Base-by-base conservation (phyloP, 1,140 invertebrate genomes). In the Trichomalopsis sarcophagae region DNA sequence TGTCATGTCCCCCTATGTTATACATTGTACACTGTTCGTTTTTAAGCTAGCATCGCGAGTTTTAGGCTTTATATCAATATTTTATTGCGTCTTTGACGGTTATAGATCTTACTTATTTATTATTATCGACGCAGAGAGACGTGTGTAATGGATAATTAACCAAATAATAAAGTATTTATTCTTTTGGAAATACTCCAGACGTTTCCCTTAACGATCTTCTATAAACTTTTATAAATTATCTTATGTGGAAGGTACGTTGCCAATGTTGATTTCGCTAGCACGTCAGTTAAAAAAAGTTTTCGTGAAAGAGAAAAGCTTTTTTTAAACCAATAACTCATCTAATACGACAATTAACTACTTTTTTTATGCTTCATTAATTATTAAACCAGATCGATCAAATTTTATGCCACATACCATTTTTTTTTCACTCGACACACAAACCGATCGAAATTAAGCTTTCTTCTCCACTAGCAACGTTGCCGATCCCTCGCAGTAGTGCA, bases 261-360 rank as follows among this genome's bases (percentile, higher is more conserved):
- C 74, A 27, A 73, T 44, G 85, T 83, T 86, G 85, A 86, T 86
- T 86, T 82, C n/a, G 36, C 85, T 86, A 82, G 85, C 30, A 74
- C 81, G 85, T 23, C 66, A 17, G 7, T 17, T 82, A 71, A 75
- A 69, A 77, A 84, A 84, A 86, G 82, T 55, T 86, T 84, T 81
- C 81, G 27, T 30, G 71, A 50, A 11, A 55, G 33, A 62, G 68
- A 73, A 81, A 81, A 84, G 81, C 86, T 76, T 44, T 77, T 80
- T 84, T 81, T 66, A 69, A 55, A 84, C 82, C 79, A 81, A 82
- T 79, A 33, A 84, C 50, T 66, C 44, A 55, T 84, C 82, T 83
- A 81, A 82, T 79, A 27, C 27, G 30, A 84, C 50, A 84, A 71
- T 82, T 68, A 79, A 80, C 81, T 73, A 36, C 27, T 27, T 78